Evolutionary conservation across 2,888 invertebrate genomes (phyloP).

Genomic region (Polymixis lichenea): DNA sequence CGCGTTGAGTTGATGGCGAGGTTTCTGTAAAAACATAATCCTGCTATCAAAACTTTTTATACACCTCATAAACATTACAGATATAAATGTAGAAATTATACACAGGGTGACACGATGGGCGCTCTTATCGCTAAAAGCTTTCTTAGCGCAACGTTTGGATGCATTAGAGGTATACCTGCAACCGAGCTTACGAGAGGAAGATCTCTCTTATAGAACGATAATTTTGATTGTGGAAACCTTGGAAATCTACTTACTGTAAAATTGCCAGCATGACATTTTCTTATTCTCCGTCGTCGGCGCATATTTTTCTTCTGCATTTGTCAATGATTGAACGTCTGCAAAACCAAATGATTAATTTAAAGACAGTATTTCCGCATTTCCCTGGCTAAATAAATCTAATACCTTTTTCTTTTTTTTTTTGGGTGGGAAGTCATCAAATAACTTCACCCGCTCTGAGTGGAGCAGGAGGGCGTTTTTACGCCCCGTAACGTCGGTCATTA

Average conservation of each 20-base stretch:
- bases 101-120: too few species aligned
- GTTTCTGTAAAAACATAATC: constrained; percentile 72
- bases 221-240: neutral
- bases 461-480: too few species aligned
- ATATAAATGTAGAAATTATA: too few species aligned
- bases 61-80: neutral
- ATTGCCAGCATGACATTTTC: constrained; percentile 48
- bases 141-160: neutral
- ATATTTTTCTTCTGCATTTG: constrained; percentile 15
- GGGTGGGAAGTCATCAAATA: too few species aligned
- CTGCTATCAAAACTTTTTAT: neutral
- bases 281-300: neutral
- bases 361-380: neutral
- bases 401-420: too few species aligned
- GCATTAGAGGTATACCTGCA: neutral
- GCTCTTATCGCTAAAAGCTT: neutral
- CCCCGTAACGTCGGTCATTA: too few species aligned
- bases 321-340: constrained; percentile 43
- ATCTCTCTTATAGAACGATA: too few species aligned
- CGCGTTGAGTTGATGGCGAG: constrained; percentile 76
- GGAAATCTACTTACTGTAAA: constrained; percentile 41
- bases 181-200: neutral
- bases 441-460: too few species aligned
- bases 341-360: neutral
- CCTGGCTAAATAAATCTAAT: neutral